A percentile compares a stretch with the other conserved stretches of the same genome.
Evolutionary conservation across 2,797 vertebrate species (phyloP).

Genomic region (Lithobates sylvaticus): DNA sequence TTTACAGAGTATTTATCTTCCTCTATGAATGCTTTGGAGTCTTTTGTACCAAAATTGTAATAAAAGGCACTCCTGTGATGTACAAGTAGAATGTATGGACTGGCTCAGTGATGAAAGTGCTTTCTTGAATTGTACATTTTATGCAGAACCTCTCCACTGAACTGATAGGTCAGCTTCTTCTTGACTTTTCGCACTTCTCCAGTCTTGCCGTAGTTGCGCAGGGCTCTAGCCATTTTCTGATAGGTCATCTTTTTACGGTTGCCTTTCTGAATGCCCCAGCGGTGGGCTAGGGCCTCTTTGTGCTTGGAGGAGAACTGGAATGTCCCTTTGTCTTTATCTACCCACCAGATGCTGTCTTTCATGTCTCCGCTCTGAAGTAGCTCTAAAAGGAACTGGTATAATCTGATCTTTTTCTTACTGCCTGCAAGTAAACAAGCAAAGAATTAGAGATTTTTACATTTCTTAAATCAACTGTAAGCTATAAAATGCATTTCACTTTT

Average conservation of each 20-base stretch:
- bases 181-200: constrained; percentile 99
- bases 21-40: background rate
- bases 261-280: constrained; percentile 98
- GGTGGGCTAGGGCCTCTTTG: constrained; percentile 94
- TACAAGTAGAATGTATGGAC: constrained; percentile 49
- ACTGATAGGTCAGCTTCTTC: constrained; percentile 99
- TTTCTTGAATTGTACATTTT: constrained; percentile 86
- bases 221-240: constrained; percentile 97
- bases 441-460: too few relatives aligned
- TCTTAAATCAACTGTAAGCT: too few relatives aligned
- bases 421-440: constrained; percentile 71
- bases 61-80: constrained; percentile 62
- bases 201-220: constrained; percentile 98
- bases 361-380: constrained; percentile 94
- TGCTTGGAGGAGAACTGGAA: constrained; percentile 99
- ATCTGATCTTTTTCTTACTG: constrained; percentile 97
- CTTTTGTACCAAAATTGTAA: constrained; percentile 72
- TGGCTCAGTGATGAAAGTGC: constrained; percentile 80
- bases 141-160: constrained; percentile 97
- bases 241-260: constrained; percentile 99
- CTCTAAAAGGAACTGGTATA: constrained; percentile 98
- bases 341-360: constrained; percentile 99
- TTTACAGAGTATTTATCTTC: constrained; percentile 37
- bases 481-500: too few relatives aligned
- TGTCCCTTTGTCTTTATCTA: constrained; percentile 96